Base-by-base conservation (phyloP, 2,888 invertebrate species). In the Drosophila atroscutellata region DNA sequence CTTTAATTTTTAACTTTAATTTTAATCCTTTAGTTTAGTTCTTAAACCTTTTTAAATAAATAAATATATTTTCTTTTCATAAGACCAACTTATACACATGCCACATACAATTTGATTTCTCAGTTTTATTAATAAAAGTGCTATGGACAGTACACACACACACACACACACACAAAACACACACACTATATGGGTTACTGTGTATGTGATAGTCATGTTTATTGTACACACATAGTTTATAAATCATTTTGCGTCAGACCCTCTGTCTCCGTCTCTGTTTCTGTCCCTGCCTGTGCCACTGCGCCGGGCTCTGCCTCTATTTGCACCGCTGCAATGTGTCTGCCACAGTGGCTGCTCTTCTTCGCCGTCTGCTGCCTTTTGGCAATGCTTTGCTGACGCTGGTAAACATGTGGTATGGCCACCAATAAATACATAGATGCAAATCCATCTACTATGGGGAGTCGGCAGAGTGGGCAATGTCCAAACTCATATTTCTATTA, bases 231-330 rank as follows among this genome's bases (percentile, higher is more conserved):
- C 67, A 65, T 51, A 70, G 81, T 64, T 71, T 82, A 75, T 85
- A 90, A 87, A 89, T 90, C 79, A 87, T 87, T 89, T 84, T 90
- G 78, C 90, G 86, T 90, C 89, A 89, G 78, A 71, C 83, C 67
- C 61, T 66, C 56, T 42, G 59, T 32, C 49, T 56, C 32, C 37
- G 71, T 34, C 34, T 55, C 45, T 66, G 45, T 13, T 26, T 37
- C 36, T 18, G 24, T n/a, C 32, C 42, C 52, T 20, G 24, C 45
- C 8, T 45, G 24, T 45, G 45, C 45, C 24, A 15, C 45, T 65
- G 57, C 62, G 59, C 28, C n/a, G 62, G 15, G 56, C 30, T 62
- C 62, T 50, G 65, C 70, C 75, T 60, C 72, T 75, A 62, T 65
- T 75, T 72, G 75, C 58, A 55, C 39, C 57, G 54, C 13, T 26